Conservation (phyloP, 2,113 vertebrate genomes). For the Cynocephalus volans region DNA sequence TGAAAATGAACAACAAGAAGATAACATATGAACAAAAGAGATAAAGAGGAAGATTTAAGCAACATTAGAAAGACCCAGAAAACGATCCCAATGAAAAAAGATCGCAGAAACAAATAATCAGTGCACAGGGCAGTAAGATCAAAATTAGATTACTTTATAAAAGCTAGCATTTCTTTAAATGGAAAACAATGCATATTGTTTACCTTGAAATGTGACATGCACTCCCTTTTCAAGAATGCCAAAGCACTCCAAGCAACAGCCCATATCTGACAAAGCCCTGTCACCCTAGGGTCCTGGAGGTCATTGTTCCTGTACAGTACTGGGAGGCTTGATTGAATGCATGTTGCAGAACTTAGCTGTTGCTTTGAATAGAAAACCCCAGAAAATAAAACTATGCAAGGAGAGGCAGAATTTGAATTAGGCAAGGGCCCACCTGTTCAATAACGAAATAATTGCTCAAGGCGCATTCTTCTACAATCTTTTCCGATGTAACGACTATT, state of each 20-base stretch:
- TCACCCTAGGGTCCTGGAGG: not conserved
- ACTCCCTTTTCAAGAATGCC: conserved; percentile 45
- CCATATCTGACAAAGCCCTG: not conserved
- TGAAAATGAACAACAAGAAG: conserved; percentile 94
- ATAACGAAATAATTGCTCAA: conserved; percentile 85
- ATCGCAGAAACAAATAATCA: conserved; percentile 72
- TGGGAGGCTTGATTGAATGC: conserved; percentile 15
- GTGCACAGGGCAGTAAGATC: conserved; percentile 82
- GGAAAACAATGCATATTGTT: conserved; percentile 79
- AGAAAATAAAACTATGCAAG: conserved; percentile 38
- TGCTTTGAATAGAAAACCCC: conserved; percentile 54
- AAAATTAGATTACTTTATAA: conserved; percentile 84
- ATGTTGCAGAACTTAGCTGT: conserved; percentile 38
- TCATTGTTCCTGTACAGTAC: not conserved
- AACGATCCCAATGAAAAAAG: conserved; percentile 64
- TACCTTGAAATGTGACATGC: conserved; percentile 62
- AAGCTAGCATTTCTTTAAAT: conserved; percentile 85
- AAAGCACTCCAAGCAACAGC: not conserved
- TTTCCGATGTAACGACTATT: conserved; percentile 71
- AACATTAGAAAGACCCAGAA: conserved; percentile 82
- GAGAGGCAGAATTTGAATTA: conserved; percentile 60
- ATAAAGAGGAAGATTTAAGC: conserved; percentile 87
- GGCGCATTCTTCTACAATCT: conserved; percentile 76
- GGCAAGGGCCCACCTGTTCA: conserved; percentile 50
- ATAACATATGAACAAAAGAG: conserved; percentile 89